Percentiles rank a stretch among this genome's conserved stretches.
Conservation (phyloP, 2,888 invertebrate species). For the Pristionchus arcanus region DNA sequence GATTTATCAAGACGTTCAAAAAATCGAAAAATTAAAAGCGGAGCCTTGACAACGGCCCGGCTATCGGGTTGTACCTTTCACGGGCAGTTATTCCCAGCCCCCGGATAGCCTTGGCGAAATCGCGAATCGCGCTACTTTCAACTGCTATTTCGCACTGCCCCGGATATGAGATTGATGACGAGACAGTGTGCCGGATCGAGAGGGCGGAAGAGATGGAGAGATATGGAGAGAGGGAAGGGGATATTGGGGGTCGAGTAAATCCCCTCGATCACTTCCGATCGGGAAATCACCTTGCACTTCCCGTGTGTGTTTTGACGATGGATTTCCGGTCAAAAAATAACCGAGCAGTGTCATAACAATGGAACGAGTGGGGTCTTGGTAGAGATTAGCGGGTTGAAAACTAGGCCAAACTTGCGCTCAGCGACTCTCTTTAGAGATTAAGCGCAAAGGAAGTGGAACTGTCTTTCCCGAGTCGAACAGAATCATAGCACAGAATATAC, state of each 20-base stretch:
- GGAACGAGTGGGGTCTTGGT: neutral
- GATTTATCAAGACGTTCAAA: neutral
- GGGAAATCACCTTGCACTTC: neutral
- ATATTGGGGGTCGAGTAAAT: neutral
- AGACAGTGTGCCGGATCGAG: neutral
- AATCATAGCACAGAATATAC: too few species aligned
- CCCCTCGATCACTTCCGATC: conserved; percentile 19
- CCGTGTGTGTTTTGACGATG: too few species aligned
- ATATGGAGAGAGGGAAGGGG: neutral
- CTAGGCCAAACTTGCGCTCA: neutral
- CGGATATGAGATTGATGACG: neutral
- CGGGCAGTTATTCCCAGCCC: neutral
- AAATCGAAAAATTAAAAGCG: too few species aligned
- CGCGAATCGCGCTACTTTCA: neutral
- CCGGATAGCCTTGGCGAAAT: neutral
- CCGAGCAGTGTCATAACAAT: neutral
- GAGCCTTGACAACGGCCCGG: neutral
- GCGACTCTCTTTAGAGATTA: neutral
- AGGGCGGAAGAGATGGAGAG: conserved; percentile 9
- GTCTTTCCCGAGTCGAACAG: neutral
- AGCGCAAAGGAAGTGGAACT: neutral
- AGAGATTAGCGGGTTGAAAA: neutral
- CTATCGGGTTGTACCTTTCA: neutral
- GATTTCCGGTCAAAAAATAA: too few species aligned
- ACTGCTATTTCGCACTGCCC: neutral